phyloP scores from a whole-genome alignment of 2,888 invertebrate species.

The Agrochola circellaris region DNA sequence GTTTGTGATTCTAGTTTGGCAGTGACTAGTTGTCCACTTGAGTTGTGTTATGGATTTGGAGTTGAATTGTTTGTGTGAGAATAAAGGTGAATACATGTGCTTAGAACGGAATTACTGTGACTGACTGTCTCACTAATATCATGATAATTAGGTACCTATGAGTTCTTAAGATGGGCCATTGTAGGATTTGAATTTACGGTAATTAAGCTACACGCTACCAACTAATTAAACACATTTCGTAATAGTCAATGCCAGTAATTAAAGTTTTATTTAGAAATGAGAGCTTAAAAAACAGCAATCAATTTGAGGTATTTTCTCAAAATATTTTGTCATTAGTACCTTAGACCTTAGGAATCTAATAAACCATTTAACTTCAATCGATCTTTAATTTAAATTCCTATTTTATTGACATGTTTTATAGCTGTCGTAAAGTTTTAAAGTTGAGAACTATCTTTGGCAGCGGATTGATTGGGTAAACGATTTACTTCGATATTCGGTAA shows the following conservation, averaged over 20 bases:
- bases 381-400: conserved; percentile 54
- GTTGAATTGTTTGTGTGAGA: neutral
- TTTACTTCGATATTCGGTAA: conserved; percentile 22
- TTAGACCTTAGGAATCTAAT: neutral
- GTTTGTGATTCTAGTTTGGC: conserved; percentile 40
- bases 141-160: neutral
- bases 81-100: no score
- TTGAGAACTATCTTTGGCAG: conserved; percentile 17
- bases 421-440: conserved; percentile 30
- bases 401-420: conserved; percentile 55
- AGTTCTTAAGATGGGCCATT: neutral
- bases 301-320: neutral
- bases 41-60: conserved; percentile 18
- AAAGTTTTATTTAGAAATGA: conserved; percentile 4
- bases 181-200: neutral
- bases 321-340: conserved; percentile 33
- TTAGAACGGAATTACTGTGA: neutral
- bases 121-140: neutral
- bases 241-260: neutral
- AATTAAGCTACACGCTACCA: neutral
- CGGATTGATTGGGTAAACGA: conserved; percentile 17
- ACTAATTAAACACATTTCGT: neutral
- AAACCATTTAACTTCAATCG: conserved; percentile 35
- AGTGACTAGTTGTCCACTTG: conserved; percentile 22
- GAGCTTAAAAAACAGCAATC: neutral